Conservation (phyloP, 1,140 invertebrate species). For the Fopius arisanus region DNA sequence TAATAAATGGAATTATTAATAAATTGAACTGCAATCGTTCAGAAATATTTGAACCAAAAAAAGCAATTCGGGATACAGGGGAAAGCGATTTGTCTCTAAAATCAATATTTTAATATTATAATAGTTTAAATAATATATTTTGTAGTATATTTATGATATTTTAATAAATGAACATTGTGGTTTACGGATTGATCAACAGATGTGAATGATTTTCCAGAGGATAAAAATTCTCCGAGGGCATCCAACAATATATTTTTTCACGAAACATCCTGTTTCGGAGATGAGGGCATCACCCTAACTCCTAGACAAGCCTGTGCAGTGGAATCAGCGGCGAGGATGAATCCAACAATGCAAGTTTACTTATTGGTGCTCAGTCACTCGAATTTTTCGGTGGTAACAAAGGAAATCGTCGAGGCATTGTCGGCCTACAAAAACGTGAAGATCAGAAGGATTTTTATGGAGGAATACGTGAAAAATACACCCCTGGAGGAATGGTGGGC, state of each 20-base stretch:
- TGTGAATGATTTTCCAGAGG: not conserved
- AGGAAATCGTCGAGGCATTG: constrained; percentile 58
- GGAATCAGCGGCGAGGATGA: constrained; percentile 71
- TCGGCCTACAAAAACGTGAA: constrained; percentile 35
- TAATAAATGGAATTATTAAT: too few relatives aligned
- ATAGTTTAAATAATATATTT: too few relatives aligned
- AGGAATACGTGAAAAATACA: constrained; percentile 68
- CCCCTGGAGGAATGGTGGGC: constrained; percentile 70
- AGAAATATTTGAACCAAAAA: too few relatives aligned
- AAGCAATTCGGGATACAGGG: too few relatives aligned
- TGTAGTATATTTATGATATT: not conserved
- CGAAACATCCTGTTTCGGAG: constrained; percentile 66
- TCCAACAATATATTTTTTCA: constrained; percentile 66
- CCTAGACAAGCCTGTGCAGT: constrained; percentile 72
- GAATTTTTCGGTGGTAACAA: constrained; percentile 50
- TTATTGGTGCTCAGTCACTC: constrained; percentile 66
- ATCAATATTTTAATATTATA: too few relatives aligned
- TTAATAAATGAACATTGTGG: not conserved
- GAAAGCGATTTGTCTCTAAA: too few relatives aligned
- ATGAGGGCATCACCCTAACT: constrained; percentile 57
- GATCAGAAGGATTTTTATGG: constrained; percentile 63
- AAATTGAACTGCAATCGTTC: too few relatives aligned
- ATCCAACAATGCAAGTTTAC: constrained; percentile 68
- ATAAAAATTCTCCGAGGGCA: constrained; percentile 8
- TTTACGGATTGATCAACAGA: not conserved